phyloP scores from a whole-genome alignment of 2,113 vertebrate species.

The Rhabdornis inornatus region DNA sequence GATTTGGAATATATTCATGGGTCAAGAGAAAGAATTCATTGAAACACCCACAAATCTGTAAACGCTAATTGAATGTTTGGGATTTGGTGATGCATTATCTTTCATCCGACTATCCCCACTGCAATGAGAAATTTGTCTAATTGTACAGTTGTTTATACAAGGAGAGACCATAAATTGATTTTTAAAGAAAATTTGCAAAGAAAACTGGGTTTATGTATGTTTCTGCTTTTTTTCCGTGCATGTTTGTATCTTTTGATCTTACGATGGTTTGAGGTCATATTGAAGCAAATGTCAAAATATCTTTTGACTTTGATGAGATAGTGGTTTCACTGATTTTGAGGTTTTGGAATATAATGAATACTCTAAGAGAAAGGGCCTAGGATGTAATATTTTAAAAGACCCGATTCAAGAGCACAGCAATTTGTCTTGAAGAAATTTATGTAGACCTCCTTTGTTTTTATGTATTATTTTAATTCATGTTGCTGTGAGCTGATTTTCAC shows the following conservation, averaged over 20 bases:
- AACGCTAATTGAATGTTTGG: background rate
- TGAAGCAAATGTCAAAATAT: background rate
- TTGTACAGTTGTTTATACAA: background rate
- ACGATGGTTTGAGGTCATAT: rapidly evolving
- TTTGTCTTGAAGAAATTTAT: background rate
- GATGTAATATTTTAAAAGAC: background rate
- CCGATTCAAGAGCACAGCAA: background rate
- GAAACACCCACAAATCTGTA: background rate
- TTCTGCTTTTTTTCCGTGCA: background rate
- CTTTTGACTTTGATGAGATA: background rate
- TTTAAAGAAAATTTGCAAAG: background rate
- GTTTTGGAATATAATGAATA: background rate
- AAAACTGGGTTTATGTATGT: background rate
- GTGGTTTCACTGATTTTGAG: background rate
- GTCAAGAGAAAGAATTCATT: background rate
- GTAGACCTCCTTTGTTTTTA: background rate
- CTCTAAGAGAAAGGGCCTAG: background rate
- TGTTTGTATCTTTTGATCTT: background rate
- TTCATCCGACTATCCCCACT: background rate
- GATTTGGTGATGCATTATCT: background rate
- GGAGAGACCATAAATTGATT: background rate
- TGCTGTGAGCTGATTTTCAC: background rate
- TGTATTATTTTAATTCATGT: background rate
- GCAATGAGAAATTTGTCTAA: background rate
- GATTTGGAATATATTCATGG: background rate